Conservation (phyloP, 2,888 invertebrate genomes). For the Tortrix viridana region DNA sequence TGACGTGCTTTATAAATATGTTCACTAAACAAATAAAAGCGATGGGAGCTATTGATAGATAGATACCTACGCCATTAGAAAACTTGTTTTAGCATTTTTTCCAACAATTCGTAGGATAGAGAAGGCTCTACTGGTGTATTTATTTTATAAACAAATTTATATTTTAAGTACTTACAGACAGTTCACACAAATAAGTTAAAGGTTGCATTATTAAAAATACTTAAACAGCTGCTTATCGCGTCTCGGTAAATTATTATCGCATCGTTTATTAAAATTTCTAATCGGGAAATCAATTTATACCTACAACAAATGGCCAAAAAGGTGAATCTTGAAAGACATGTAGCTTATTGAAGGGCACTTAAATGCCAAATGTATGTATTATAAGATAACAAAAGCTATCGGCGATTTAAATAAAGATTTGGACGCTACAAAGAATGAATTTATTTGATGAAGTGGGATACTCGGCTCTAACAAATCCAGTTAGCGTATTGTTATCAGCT, state of each 20-base stretch:
- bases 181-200: too few relatives aligned
- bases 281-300: conserved; percentile 6
- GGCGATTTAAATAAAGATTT: not conserved
- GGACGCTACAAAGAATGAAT: conserved; percentile 8
- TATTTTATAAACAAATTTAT: too few relatives aligned
- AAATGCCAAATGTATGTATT: conserved; percentile 26
- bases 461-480: conserved; percentile 27
- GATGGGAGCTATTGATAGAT: conserved; percentile 60
- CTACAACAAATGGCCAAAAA: conserved; percentile 18
- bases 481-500: conserved; percentile 36
- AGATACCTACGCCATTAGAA: conserved; percentile 35
- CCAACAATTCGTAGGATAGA: too few relatives aligned
- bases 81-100: not conserved
- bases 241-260: too few relatives aligned
- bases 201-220: too few relatives aligned
- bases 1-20: conserved; percentile 61
- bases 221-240: too few relatives aligned
- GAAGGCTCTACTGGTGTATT: too few relatives aligned
- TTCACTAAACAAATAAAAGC: conserved; percentile 54
- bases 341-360: conserved; percentile 22
- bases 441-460: conserved; percentile 8
- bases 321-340: conserved; percentile 15
- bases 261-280: conserved; percentile 2
- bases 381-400: not conserved
- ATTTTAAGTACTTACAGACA: too few relatives aligned